phyloP scores from a whole-genome alignment of 2,113 vertebrate species.

The Aptenodytes patagonicus region DNA sequence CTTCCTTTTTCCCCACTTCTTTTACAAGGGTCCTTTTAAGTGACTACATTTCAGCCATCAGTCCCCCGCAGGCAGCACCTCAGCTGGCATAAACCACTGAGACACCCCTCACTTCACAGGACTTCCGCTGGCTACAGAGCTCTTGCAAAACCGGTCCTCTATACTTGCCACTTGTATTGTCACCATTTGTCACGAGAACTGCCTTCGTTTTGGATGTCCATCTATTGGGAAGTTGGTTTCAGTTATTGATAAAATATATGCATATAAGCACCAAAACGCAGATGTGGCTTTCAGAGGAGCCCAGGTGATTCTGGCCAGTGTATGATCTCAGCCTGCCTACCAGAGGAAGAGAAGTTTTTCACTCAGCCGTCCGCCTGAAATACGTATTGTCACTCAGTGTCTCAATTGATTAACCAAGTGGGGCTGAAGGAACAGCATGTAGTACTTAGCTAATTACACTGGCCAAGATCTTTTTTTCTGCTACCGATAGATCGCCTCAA shows the following conservation, averaged over 20 bases:
- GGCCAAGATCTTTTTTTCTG: neutral
- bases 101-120: neutral
- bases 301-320: neutral
- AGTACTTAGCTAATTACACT: constrained; percentile 46
- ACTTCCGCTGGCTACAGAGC: neutral
- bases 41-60: neutral
- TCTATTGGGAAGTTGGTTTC: neutral
- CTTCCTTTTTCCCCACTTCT: neutral
- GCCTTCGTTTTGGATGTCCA: neutral
- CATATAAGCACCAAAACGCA: neutral
- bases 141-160: neutral
- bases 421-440: neutral
- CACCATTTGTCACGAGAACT: neutral
- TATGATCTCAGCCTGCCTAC: neutral
- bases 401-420: neutral
- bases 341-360: neutral
- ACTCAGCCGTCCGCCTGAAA: neutral
- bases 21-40: neutral
- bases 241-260: too few species aligned
- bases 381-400: neutral
- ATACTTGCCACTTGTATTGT: neutral
- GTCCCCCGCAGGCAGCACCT: neutral
- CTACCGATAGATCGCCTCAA: constrained; percentile 13
- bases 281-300: neutral
- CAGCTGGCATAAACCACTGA: neutral